Evolutionary conservation across 2,797 vertebrate genomes (phyloP).

Genomic region (Heteromormyrus szaboi): DNA sequence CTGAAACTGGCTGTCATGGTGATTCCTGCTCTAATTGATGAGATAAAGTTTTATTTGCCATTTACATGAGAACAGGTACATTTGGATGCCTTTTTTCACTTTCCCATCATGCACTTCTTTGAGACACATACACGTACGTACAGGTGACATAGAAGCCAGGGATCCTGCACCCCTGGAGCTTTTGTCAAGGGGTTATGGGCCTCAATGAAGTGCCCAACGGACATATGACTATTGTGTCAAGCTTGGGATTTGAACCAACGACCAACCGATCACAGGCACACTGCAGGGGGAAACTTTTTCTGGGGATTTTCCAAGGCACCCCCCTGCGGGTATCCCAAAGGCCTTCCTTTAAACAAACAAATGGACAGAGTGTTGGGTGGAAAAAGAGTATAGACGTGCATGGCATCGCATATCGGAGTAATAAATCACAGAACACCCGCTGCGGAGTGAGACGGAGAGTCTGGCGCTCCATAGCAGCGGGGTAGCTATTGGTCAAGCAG

Average conservation of each 20-base stretch:
- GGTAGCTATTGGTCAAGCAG: background rate
- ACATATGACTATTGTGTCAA: background rate
- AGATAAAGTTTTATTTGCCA: background rate
- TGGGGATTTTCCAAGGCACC: background rate
- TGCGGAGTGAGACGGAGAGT: background rate
- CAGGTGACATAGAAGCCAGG: background rate
- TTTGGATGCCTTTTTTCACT: background rate
- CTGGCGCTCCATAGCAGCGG: background rate
- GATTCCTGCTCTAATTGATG: background rate
- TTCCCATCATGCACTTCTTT: background rate
- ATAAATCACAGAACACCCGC: background rate
- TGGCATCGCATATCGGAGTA: background rate
- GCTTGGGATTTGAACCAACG: background rate
- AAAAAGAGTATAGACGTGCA: background rate
- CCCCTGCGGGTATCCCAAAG: background rate
- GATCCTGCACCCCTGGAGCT: background rate
- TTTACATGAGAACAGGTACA: background rate
- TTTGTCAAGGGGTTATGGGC: background rate
- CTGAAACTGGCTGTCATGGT: constrained; percentile 7
- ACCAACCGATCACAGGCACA: background rate
- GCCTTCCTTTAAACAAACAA: background rate
- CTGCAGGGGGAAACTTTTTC: background rate
- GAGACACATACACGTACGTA: background rate
- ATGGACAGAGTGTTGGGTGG: background rate
- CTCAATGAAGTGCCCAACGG: background rate